Evolutionary conservation across 2,797 vertebrate species (phyloP).

Genomic region (Lacerta bilineata): DNA sequence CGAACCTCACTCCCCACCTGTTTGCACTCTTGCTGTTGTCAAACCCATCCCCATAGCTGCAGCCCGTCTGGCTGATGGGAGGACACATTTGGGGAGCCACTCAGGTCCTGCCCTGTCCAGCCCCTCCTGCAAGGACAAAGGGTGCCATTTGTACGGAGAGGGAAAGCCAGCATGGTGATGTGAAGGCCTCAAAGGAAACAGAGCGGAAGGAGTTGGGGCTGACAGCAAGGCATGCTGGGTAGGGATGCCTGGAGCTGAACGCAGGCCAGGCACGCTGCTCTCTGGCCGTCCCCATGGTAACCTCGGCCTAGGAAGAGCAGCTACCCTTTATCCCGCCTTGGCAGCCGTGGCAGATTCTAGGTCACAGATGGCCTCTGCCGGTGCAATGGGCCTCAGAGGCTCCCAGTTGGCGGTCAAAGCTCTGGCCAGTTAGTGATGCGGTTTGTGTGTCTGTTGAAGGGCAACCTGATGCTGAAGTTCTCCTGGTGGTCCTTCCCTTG

Average conservation of each 20-base stretch:
- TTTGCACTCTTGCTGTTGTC: neutral
- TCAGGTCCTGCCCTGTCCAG: neutral
- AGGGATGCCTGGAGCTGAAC: slow-evolving; percentile 71
- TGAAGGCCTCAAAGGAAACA: slow-evolving; percentile 39
- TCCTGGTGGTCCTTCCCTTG: neutral
- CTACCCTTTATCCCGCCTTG: neutral
- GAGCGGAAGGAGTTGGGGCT: slow-evolving; percentile 65
- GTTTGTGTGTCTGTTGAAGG: neutral
- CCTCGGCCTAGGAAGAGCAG: slow-evolving; percentile 79
- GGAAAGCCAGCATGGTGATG: neutral
- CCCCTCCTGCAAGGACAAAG: neutral
- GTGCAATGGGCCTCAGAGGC: slow-evolving; percentile 59
- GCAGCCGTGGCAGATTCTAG: slow-evolving; percentile 79
- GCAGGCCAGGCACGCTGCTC: slow-evolving; percentile 51
- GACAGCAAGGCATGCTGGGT: slow-evolving; percentile 63
- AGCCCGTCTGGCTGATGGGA: too few species aligned
- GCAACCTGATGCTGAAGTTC: neutral
- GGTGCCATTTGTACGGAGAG: neutral
- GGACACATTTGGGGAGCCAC: neutral
- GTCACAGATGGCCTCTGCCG: slow-evolving; percentile 80
- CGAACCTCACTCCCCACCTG: neutral
- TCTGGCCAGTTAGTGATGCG: neutral
- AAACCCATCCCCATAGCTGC: neutral
- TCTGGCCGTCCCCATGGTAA: slow-evolving; percentile 87
- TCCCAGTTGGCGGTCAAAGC: neutral